Conservation (phyloP, 2,113 vertebrate species). For the Stomatorhinus ivindoensis region DNA sequence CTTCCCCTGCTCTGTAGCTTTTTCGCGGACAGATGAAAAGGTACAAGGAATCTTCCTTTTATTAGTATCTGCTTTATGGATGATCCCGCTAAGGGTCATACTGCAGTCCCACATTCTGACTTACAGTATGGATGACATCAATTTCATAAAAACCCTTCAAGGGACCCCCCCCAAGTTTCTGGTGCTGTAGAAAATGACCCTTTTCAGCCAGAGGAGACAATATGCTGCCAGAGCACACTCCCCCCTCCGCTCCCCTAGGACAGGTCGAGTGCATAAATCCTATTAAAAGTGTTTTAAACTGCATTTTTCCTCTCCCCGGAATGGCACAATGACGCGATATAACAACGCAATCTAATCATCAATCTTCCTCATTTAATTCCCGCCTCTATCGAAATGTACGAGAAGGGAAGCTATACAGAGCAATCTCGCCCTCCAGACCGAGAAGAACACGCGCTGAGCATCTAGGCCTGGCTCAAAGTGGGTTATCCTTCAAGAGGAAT, state of each 20-base stretch:
- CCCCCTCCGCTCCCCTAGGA: not conserved
- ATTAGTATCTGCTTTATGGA: not conserved
- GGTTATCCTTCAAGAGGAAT: not conserved
- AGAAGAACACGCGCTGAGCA: not conserved
- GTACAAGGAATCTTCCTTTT: not conserved
- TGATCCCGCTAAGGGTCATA: not conserved
- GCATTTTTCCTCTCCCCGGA: not conserved
- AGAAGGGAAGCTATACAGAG: not conserved
- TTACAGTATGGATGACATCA: not conserved
- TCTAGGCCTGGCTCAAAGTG: not conserved
- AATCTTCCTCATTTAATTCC: conserved; percentile 3
- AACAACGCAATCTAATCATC: conserved; percentile 5
- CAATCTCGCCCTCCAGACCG: not conserved
- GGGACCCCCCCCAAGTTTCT: not conserved
- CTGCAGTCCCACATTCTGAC: not conserved
- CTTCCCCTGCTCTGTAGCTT: not conserved
- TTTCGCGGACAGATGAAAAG: conserved; percentile 3
- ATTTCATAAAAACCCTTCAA: not conserved
- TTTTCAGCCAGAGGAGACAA: not conserved
- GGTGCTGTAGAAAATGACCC: not conserved
- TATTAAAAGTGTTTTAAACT: not conserved
- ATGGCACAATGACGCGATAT: not conserved
- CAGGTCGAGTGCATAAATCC: conserved; percentile 9
- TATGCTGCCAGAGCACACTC: not conserved
- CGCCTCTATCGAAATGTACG: not conserved